Percentiles rank a stretch among this genome's conserved stretches.
Evolutionary conservation across 2,797 vertebrate species (phyloP).

Genomic region (Hydrophis major): DNA sequence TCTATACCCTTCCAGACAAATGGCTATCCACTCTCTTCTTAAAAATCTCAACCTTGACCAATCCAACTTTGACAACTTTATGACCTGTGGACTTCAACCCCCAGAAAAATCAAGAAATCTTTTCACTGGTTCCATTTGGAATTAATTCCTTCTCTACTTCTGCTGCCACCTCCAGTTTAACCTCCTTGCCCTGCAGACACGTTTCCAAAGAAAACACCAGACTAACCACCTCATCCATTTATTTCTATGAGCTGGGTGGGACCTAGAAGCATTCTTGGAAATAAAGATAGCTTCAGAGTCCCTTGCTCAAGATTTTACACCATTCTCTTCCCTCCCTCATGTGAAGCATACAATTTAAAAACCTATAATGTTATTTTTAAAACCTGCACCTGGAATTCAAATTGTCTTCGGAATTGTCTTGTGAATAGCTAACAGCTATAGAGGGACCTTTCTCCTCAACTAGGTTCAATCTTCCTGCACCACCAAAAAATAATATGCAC

Average conservation of each 20-base stretch:
- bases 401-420: background rate
- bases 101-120: background rate
- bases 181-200: background rate
- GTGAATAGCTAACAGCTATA: background rate
- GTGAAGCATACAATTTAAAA: background rate
- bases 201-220: background rate
- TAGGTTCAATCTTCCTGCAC: background rate
- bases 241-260: background rate
- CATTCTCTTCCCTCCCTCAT: background rate
- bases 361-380: background rate
- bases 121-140: background rate
- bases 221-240: background rate
- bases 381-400: background rate
- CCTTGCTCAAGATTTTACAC: background rate
- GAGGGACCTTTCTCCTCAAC: background rate
- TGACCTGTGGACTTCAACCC: background rate
- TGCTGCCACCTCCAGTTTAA: background rate
- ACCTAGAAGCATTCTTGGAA: background rate
- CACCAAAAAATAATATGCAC: background rate
- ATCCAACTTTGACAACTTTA: no score
- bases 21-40: background rate
- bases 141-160: background rate
- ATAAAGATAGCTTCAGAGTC: background rate
- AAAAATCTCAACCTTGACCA: no score
- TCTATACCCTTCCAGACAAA: background rate